Conservation (phyloP, 2,797 vertebrate genomes). For the Limnodromus scolopaceus region DNA sequence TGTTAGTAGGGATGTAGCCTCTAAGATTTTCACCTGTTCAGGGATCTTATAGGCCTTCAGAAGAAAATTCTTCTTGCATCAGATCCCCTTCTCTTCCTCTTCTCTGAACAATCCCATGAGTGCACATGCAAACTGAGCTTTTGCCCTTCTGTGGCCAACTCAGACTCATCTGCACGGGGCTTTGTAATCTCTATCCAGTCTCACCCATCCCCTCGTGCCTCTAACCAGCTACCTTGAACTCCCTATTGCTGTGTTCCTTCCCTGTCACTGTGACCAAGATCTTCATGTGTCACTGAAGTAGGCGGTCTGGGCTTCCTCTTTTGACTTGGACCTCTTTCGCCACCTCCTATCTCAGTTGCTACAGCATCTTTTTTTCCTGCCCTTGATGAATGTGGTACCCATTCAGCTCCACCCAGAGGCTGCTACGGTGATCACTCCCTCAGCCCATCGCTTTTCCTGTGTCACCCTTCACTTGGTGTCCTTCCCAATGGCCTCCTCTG, state of each 20-base stretch:
- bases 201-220: rapidly evolving
- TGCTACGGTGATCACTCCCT: rapidly evolving
- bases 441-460: rapidly evolving
- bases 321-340: not conserved
- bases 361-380: not conserved
- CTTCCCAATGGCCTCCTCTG: not conserved
- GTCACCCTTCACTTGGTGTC: not conserved
- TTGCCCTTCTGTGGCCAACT: not conserved
- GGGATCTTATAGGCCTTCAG: not conserved
- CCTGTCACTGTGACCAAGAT: not conserved
- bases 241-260: not conserved
- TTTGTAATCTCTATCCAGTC: not conserved
- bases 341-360: not conserved
- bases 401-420: not conserved
- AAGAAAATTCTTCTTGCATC: not conserved
- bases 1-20: not conserved
- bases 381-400: not conserved
- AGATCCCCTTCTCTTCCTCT: not conserved
- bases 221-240: not conserved
- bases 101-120: not conserved
- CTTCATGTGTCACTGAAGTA: not conserved
- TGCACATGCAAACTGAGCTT: not conserved
- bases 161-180: not conserved
- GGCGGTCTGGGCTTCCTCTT: not conserved
- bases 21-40: not conserved